Evolutionary conservation across 2,113 vertebrate species (phyloP).

Genomic region (Prietella phreatophila): DNA sequence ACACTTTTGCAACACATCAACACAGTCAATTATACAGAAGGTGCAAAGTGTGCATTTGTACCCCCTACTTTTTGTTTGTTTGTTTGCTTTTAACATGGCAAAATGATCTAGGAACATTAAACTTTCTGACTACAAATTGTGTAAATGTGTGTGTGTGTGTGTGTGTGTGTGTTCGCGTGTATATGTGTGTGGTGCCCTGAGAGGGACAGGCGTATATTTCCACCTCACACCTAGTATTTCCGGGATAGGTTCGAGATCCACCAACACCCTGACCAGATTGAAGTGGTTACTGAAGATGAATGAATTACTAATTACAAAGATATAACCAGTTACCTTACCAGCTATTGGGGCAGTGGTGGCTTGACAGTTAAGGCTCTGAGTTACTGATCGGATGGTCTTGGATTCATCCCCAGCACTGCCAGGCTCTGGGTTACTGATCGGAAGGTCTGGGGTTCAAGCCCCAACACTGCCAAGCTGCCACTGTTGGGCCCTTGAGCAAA

Average conservation of each 20-base stretch:
- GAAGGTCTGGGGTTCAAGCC: too few relatives aligned
- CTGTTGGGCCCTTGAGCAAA: too few relatives aligned
- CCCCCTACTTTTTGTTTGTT: not conserved
- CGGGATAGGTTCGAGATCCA: not conserved
- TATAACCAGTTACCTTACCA: not conserved
- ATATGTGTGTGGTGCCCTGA: not conserved
- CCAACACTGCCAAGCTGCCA: too few relatives aligned
- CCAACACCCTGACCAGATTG: not conserved
- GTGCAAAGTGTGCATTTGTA: not conserved
- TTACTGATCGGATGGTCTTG: too few relatives aligned
- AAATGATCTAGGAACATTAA: not conserved
- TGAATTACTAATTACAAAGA: not conserved
- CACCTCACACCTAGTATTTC: not conserved
- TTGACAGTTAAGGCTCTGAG: too few relatives aligned
- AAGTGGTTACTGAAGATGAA: not conserved
- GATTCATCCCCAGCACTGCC: too few relatives aligned
- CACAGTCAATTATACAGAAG: not conserved
- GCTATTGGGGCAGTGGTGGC: not conserved
- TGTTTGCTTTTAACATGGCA: not conserved
- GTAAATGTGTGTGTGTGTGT: not conserved
- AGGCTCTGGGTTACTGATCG: too few relatives aligned
- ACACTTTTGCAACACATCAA: conserved; percentile 15
- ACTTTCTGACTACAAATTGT: not conserved
- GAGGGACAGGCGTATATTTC: not conserved
- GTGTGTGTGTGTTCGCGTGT: not conserved